A percentile compares a stretch with the other conserved stretches of the same genome.
phyloP scores from a whole-genome alignment of 2,888 invertebrate species.

The Vannuccia rotundouncinata region DNA sequence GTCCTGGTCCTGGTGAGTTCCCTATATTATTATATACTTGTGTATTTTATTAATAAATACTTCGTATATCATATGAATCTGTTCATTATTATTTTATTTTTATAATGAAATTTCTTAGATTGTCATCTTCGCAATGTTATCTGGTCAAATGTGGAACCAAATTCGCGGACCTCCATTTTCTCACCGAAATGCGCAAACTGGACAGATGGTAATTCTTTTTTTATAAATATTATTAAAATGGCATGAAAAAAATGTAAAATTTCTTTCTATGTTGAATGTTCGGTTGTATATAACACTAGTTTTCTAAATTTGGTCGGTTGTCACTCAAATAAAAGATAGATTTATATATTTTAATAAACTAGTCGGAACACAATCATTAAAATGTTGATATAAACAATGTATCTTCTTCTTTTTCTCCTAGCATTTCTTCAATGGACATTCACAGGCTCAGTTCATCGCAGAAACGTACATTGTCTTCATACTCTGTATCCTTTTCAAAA shows the following conservation, averaged over 20 bases:
- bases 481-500: conserved; percentile 71
- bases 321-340: no score
- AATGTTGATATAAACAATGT: no score
- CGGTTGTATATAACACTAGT: no score
- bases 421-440: conserved; percentile 86
- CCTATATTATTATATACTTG: no score
- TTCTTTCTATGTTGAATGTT: no score
- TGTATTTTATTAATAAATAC: no score
- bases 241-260: no score
- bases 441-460: conserved; percentile 88
- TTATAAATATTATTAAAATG: not conserved
- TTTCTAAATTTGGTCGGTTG: no score
- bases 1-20: conserved; percentile 73
- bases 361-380: no score
- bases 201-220: conserved; percentile 67
- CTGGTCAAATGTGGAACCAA: conserved; percentile 99
- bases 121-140: conserved; percentile 92
- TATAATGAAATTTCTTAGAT: conserved; percentile 58
- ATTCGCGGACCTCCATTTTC: conserved; percentile 93
- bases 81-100: not conserved
- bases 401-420: no score
- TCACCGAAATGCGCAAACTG: conserved; percentile 77
- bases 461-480: conserved; percentile 94
- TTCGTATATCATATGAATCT: no score
- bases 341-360: no score